phyloP scores from a whole-genome alignment of 2,113 vertebrate species.

The Nanorana parkeri region DNA sequence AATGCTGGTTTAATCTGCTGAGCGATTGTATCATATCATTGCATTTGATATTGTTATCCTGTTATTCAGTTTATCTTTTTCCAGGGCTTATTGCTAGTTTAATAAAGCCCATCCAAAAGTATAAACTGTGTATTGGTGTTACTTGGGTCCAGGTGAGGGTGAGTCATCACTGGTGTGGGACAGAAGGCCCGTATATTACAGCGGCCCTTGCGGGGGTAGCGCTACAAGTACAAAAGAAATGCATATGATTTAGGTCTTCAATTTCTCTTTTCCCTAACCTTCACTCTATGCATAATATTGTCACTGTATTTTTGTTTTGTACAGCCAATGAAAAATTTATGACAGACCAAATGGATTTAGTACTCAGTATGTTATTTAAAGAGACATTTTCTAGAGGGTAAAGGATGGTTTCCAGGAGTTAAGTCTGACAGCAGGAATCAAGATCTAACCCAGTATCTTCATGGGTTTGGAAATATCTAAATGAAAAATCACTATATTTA shows the following conservation, averaged over 20 bases:
- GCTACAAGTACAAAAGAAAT: constrained; percentile 34
- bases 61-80: too few relatives aligned
- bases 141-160: too few relatives aligned
- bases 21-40: too few relatives aligned
- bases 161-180: too few relatives aligned
- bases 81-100: too few relatives aligned
- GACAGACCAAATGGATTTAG: constrained; percentile 22
- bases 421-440: not conserved
- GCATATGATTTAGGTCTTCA: constrained; percentile 45
- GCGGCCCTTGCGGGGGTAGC: too few relatives aligned
- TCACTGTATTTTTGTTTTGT: constrained; percentile 37
- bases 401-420: constrained; percentile 4
- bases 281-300: constrained; percentile 26
- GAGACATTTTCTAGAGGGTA: constrained; percentile 17
- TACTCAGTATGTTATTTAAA: constrained; percentile 24
- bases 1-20: too few relatives aligned
- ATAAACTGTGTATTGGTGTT: too few relatives aligned
- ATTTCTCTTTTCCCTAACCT: constrained; percentile 34
- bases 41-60: too few relatives aligned
- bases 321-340: constrained; percentile 11
- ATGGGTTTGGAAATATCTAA: not conserved
- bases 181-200: too few relatives aligned
- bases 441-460: not conserved
- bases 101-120: too few relatives aligned
- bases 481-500: too few relatives aligned